A percentile compares a stretch with the other conserved stretches of the same genome.
These are phyloP conservation scores for Myiothlypis chrysogaster DNA, from an alignment of 2,797 vertebrate genomes.

Conservation along the genomic window DNA sequence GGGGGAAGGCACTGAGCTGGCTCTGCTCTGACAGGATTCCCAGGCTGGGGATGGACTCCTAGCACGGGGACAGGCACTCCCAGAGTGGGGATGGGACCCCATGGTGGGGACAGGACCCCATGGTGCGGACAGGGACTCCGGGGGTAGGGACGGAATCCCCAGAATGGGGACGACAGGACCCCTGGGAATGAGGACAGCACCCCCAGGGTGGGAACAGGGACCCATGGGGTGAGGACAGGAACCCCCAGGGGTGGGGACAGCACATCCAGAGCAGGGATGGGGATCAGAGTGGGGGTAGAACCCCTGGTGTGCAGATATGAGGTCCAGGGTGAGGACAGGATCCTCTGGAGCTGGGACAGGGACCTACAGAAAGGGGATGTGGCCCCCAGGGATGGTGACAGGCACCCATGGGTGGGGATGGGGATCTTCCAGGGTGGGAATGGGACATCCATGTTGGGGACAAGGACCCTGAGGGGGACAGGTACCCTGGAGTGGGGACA, in stretches of 20 bases:
- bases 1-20: neutral
- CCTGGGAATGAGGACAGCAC: neutral
- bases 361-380: neutral
- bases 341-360: neutral
- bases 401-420: neutral
- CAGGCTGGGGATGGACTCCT: neutral
- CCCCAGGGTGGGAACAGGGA: neutral
- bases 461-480: neutral
- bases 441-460: neutral
- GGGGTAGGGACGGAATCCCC: neutral
- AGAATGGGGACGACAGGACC: neutral
- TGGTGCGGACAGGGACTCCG: neutral
- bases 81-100: neutral
- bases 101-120: too few relatives aligned
- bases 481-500: neutral
- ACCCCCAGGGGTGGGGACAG: neutral
- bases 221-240: neutral
- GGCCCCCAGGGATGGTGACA: neutral
- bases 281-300: neutral
- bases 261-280: neutral
- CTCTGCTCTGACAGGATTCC: neutral
- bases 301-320: neutral
- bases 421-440: neutral
- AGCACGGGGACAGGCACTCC: neutral
- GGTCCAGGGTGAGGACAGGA: neutral